A percentile compares a stretch with the other conserved stretches of the same genome.
Evolutionary conservation across 1,140 invertebrate genomes (phyloP).

Genomic region (Cheumatopsyche charites): DNA sequence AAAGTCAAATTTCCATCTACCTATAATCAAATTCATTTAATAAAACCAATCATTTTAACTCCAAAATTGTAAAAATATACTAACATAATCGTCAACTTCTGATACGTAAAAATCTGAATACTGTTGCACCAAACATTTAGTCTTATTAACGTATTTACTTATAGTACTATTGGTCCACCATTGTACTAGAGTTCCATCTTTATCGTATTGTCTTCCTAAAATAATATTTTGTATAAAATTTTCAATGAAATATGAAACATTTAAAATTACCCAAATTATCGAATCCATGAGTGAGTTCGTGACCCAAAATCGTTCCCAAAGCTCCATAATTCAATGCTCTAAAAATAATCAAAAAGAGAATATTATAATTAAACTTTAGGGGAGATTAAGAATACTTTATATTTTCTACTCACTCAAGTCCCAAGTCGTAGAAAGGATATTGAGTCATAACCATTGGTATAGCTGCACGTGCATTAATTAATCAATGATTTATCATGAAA

Average conservation of each 20-base stretch:
- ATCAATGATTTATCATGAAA: too few species aligned
- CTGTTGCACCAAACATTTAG: conserved; percentile 87
- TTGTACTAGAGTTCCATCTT: conserved; percentile 72
- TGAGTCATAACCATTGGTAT: conserved; percentile 76
- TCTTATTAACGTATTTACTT: conserved; percentile 69
- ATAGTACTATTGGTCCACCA: conserved; percentile 89
- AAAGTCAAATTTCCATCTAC: conserved; percentile 81
- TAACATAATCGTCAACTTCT: conserved; percentile 65
- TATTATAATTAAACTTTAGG: conserved; percentile 28
- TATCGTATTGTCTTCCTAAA: conserved; percentile 73
- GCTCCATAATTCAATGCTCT: conserved; percentile 85
- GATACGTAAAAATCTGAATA: conserved; percentile 78
- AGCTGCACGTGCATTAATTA: conserved; percentile 65
- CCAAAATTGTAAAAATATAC: conserved; percentile 36
- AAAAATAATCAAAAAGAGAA: conserved; percentile 49
- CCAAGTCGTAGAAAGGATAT: conserved; percentile 73
- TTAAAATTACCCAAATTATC: conserved; percentile 70
- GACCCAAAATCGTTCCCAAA: conserved; percentile 79
- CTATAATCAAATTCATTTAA: conserved; percentile 53
- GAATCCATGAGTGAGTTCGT: conserved; percentile 87
- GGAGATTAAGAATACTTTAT: neutral
- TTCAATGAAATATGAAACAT: neutral
- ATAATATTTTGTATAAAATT: neutral
- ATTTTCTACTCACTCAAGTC: conserved; percentile 65
- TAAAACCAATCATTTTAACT: neutral